Conservation (phyloP, 2,888 invertebrate species). For the Andrena bicolor region DNA sequence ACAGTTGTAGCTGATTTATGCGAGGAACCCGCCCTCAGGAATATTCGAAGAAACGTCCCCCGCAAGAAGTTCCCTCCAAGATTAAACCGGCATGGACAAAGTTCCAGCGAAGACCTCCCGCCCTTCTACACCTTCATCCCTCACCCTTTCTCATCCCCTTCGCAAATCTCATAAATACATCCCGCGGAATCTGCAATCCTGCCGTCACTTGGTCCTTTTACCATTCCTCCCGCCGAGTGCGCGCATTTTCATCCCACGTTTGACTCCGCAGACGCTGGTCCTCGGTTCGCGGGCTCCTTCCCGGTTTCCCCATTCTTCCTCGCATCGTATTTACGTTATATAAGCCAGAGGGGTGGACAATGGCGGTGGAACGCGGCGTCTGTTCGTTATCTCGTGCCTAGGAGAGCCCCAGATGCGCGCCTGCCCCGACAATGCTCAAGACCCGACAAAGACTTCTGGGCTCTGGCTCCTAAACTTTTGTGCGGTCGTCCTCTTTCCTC, state of each 20-base stretch:
- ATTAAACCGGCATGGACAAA: no score
- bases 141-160: no score
- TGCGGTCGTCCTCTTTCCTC: constrained; percentile 18
- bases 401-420: constrained; percentile 35
- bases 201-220: no score
- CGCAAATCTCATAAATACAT: no score
- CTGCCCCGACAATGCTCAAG: constrained; percentile 41
- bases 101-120: no score
- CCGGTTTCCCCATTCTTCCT: constrained; percentile 4
- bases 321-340: constrained; percentile 33
- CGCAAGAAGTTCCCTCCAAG: no score
- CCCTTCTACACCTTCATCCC: no score
- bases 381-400: constrained; percentile 50
- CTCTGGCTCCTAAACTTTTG: constrained; percentile 13
- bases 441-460: constrained; percentile 43
- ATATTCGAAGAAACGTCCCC: no score
- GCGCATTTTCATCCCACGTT: background rate
- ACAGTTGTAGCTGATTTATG: no score
- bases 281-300: background rate
- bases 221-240: background rate
- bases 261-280: background rate
- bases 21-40: no score
- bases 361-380: constrained; percentile 10
- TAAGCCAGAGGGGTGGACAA: constrained; percentile 17
- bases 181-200: no score